Evolutionary conservation across 2,888 invertebrate genomes (phyloP).

Genomic region (Euspilapteryx auroguttella): DNA sequence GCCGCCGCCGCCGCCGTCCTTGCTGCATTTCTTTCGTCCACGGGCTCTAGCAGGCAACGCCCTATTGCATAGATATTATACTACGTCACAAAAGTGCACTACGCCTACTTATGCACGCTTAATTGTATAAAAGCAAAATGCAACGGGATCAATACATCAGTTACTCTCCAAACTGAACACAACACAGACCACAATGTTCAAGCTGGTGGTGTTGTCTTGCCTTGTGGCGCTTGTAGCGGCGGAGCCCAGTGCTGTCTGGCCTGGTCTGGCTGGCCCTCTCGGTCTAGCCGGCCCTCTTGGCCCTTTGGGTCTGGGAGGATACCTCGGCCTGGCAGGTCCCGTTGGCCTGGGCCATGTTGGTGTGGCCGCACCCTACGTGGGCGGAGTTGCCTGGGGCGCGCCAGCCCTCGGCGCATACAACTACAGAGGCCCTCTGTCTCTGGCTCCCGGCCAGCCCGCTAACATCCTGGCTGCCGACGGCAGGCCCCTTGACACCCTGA

Average conservation of each 20-base stretch:
- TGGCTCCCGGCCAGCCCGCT: constrained; percentile 45
- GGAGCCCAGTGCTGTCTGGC: constrained; percentile 22
- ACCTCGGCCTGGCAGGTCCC: constrained; percentile 17
- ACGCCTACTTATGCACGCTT: constrained; percentile 34
- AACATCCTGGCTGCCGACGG: constrained; percentile 43
- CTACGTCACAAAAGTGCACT: constrained; percentile 41
- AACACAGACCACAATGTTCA: constrained; percentile 60
- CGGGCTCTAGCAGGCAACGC: constrained; percentile 33
- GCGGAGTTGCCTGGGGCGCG: constrained; percentile 13
- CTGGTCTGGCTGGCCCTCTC: constrained; percentile 10
- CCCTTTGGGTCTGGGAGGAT: not conserved
- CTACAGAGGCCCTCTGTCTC: constrained; percentile 45
- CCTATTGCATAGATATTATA: constrained; percentile 25
- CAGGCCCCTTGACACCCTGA: constrained; percentile 47
- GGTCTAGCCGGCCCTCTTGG: constrained; percentile 14
- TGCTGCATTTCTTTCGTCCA: constrained; percentile 25
- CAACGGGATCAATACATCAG: constrained; percentile 24
- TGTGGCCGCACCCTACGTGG: constrained; percentile 9
- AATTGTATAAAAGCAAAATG: constrained; percentile 36
- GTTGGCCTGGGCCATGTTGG: constrained; percentile 17
- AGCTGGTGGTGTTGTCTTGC: constrained; percentile 66
- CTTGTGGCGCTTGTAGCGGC: constrained; percentile 61
- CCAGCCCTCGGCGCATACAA: constrained; percentile 30
- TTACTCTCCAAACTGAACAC: constrained; percentile 31
- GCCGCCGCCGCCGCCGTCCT: constrained; percentile 13